A percentile compares a stretch with the other conserved stretches of the same genome.
phyloP scores from a whole-genome alignment of 2,113 vertebrate species.

The Hypomesus transpacificus region DNA sequence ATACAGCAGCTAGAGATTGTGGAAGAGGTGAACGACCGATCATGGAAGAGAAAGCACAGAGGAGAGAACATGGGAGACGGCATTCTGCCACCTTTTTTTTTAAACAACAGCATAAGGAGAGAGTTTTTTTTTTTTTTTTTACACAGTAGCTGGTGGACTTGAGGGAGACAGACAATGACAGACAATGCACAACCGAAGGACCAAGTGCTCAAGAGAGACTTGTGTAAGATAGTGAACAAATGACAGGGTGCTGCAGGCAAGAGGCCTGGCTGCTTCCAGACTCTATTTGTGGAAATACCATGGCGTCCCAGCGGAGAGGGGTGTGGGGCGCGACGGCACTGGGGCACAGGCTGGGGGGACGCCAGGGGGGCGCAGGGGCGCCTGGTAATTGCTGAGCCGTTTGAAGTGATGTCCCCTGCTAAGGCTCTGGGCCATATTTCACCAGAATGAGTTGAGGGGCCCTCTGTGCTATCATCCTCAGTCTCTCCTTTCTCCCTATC shows the following conservation, averaged over 20 bases:
- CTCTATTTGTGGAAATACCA: slow-evolving; percentile 59
- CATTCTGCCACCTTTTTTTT: no score
- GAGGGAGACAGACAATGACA: no score
- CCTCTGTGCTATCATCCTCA: slow-evolving; percentile 9
- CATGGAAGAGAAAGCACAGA: not conserved
- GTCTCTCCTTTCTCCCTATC: slow-evolving; percentile 5
- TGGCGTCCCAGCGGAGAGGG: slow-evolving; percentile 24
- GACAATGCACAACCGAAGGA: not conserved
- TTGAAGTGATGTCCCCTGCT: slow-evolving; percentile 32
- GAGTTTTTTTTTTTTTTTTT: not conserved
- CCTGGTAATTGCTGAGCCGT: slow-evolving; percentile 32
- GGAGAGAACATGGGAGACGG: not conserved
- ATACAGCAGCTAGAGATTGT: not conserved
- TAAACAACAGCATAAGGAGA: not conserved
- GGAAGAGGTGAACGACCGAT: not conserved
- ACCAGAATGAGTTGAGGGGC: slow-evolving; percentile 35
- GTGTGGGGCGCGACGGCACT: slow-evolving; percentile 30
- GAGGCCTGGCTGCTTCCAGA: slow-evolving; percentile 38
- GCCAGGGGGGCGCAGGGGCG: slow-evolving; percentile 8
- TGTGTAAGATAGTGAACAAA: not conserved
- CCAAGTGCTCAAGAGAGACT: not conserved
- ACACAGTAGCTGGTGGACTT: no score
- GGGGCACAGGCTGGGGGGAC: slow-evolving; percentile 14
- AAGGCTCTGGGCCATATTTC: slow-evolving; percentile 40
- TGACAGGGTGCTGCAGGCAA: slow-evolving; percentile 34